Base-by-base conservation (phyloP, 2,113 vertebrate genomes). In the Nyctibius bracteatus region DNA sequence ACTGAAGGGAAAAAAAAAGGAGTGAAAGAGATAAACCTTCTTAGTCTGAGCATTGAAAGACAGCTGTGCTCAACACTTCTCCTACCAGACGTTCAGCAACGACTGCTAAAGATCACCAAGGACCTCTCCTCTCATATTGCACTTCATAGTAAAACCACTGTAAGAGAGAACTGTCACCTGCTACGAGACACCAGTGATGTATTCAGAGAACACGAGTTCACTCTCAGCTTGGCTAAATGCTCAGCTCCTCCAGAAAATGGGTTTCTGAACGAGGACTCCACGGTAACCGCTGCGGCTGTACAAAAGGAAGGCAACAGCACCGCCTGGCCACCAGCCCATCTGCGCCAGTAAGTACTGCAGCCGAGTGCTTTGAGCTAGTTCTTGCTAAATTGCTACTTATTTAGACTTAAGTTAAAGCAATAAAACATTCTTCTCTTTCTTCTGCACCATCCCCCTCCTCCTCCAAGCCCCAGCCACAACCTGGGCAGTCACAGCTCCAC, bases 151-250 rank as follows among this genome's bases (percentile, higher is more conserved):
- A 44, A 73, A 81, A 70, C 46, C 57, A 33, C 74, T 20, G 20
- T 18, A 9, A 51, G 52, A 57, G 46, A 66, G 78, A 59, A 22
- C n/a, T 16, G 28, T 10, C 10, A 25, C 1, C 30, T 2, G 4
- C 33, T 25, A 6, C 0, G 1, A 39, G 59, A 46, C 31, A 27
- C 24, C 46, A 19, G 3, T 0, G 14, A 12, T 0, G 4, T 4
- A 2, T 8, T 31, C 22, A n/a, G 66, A 79, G 61, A 41, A 22
- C 16, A 16, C 0, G 1, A n/a, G 51, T 6, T 35, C 41, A 14
- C 33, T 10, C 43, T 12, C 20, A 12, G 4, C 37, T 44, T 13
- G 1, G 51, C 61, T 4, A 47, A 57, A 35, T 8, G 44, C 47
- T 67, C 23, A 33, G 39, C 52, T 47, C 33, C 37, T 37, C 37